Evolutionary conservation across 2,113 vertebrate genomes (phyloP), one percentile per base, ranked within the genome.

Genomic region (Istiophorus platypterus): DNA sequence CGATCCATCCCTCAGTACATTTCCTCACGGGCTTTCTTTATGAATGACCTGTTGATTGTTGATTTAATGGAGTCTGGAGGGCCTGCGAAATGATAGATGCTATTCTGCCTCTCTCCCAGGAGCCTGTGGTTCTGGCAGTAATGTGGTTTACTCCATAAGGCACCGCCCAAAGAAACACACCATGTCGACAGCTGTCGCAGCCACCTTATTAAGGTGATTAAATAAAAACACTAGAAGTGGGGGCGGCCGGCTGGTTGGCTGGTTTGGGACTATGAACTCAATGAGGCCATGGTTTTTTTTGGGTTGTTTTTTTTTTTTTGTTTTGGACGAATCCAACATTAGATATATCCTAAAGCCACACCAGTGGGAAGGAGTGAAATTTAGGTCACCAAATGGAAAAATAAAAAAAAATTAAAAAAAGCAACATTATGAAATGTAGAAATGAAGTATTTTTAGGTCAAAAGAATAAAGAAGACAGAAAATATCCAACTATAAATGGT

Each of bases 191-290:
- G 91, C 90, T 94, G 94, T 90, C 86, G 49, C 62, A 72, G 85
- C 85, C 81, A 81, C 79, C 82, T 91, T 92, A 91, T 94, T 93
- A 93, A 70, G 79, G 81, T 93, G 92, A 94, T 93, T 86, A 92
- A 92, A 88, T 90, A 87, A 91, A 92, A 91, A 86, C 89, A 89
- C 29, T 72, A 75, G 80, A 41, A 76, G 76, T 39, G 37, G 76
- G 59, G 86, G 81, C 17, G 67, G 85, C 49, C 1, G 41, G 62
- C 74, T 84, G 80, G 63, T 61, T 75, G 80, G 61, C 54, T 81
- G 72, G 41, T 14, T 61, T 34, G 74, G 61, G 86, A 73, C 78
- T 85, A 37, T 88, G 63, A 85, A 85, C 67, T 63, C 47, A 7
- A 62, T 2, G 27, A 67, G 59, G 17, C 66, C 52, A 34, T 34